Percentiles rank a stretch among this genome's conserved stretches.
phyloP scores from a whole-genome alignment of 2,113 vertebrate species.

The Passer montanus region DNA sequence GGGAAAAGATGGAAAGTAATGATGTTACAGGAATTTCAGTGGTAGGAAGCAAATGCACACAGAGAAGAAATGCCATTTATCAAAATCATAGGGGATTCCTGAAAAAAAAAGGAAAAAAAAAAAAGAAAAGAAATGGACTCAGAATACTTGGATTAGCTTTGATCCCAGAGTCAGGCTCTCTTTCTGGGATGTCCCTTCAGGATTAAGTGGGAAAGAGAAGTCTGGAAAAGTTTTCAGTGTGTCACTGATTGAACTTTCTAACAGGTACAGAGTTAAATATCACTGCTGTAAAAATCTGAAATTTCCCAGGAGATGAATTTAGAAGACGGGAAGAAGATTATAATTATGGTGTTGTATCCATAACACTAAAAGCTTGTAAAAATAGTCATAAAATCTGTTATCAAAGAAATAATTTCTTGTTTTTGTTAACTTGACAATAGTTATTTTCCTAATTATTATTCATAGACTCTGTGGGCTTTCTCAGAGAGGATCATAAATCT shows the following conservation, averaged over 20 bases:
- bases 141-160: not conserved
- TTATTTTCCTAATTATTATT: not conserved
- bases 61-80: not conserved
- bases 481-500: not conserved
- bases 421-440: not conserved
- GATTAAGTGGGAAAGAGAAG: not conserved
- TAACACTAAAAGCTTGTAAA: not conserved
- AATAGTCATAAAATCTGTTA: not conserved
- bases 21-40: not conserved
- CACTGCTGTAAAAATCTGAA: not conserved
- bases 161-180: not conserved
- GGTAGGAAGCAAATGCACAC: not conserved
- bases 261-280: not conserved
- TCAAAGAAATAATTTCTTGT: not conserved
- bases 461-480: not conserved
- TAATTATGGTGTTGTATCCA: not conserved
- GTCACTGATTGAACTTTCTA: not conserved
- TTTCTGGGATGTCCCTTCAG: not conserved
- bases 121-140: not conserved
- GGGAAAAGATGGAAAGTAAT: not conserved
- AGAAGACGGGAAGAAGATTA: not conserved
- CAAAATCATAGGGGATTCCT: not conserved
- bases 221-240: not conserved
- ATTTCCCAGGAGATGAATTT: not conserved
- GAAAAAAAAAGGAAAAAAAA: not conserved